These are phyloP conservation scores for Amphilophus citrinellus DNA, from an alignment of 2,113 vertebrate species.

Conservation along the genomic window DNA sequence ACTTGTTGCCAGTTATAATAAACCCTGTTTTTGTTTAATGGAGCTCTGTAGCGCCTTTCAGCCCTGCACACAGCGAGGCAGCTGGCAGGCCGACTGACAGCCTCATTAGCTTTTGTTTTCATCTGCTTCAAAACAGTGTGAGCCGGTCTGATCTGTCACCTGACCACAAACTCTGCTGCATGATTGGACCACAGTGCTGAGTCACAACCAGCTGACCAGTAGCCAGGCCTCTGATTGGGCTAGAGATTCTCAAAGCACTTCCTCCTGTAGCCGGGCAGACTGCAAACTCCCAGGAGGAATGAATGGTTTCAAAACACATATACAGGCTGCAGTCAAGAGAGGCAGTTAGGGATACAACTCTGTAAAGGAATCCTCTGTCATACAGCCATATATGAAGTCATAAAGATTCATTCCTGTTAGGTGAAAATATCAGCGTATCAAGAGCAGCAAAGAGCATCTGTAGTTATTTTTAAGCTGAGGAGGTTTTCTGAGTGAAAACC, in stretches of 20 bases:
- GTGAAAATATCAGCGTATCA: not conserved
- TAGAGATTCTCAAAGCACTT: slow-evolving; percentile 64
- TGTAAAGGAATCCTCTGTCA: not conserved
- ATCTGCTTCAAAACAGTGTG: slow-evolving; percentile 64
- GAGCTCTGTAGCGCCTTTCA: slow-evolving; percentile 30
- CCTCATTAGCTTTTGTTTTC: slow-evolving; percentile 79
- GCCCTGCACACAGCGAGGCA: slow-evolving; percentile 39
- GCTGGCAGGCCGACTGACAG: slow-evolving; percentile 57
- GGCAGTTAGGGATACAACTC: not conserved
- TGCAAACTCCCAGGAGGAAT: slow-evolving; percentile 42
- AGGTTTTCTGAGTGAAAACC: not conserved
- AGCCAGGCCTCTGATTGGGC: slow-evolving; percentile 62
- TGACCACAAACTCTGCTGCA: slow-evolving; percentile 47
- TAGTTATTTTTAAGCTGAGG: not conserved
- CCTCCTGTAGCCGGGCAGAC: slow-evolving; percentile 82
- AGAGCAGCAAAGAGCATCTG: not conserved
- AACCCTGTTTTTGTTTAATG: slow-evolving; percentile 24
- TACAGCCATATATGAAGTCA: not conserved
- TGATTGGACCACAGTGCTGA: slow-evolving; percentile 44
- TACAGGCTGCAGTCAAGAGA: slow-evolving; percentile 21
- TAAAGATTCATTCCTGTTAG: not conserved
- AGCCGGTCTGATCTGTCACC: slow-evolving; percentile 63
- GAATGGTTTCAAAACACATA: slow-evolving; percentile 39
- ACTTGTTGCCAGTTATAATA: slow-evolving; percentile 40
- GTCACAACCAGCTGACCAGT: slow-evolving; percentile 64